Conservation (phyloP, 2,113 vertebrate genomes). For the Crotalus horridus region DNA sequence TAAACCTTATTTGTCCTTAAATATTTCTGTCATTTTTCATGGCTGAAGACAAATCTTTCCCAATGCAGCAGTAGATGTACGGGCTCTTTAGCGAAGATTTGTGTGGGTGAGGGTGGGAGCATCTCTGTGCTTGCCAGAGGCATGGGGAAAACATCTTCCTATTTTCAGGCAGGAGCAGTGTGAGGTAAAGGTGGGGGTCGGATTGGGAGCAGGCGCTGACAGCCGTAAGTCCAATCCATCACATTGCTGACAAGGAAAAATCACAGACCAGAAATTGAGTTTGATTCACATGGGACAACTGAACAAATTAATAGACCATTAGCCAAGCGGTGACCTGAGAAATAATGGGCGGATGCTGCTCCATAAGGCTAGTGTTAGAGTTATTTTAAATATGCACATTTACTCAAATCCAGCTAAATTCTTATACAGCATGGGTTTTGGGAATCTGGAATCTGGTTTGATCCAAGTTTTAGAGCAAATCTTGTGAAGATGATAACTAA, state of each 20-base stretch:
- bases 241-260: conserved; percentile 80
- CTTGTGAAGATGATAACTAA: background rate
- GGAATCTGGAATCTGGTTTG: background rate
- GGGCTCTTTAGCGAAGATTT: background rate
- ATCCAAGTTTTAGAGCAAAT: background rate
- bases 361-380: conserved; percentile 42
- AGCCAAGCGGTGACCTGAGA: conserved; percentile 97
- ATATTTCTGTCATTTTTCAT: conserved; percentile 86
- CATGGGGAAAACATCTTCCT: conserved; percentile 52
- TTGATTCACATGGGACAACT: conserved; percentile 89
- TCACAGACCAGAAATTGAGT: conserved; percentile 86
- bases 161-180: conserved; percentile 65
- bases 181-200: conserved; percentile 48
- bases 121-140: background rate
- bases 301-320: conserved; percentile 99
- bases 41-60: conserved; percentile 73
- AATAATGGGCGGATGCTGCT: conserved; percentile 77
- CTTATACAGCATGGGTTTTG: background rate
- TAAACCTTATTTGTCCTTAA: conserved; percentile 83
- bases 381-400: conserved; percentile 11
- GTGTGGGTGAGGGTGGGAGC: conserved; percentile 6
- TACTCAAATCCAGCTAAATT: background rate
- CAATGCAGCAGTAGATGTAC: conserved; percentile 52
- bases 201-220: conserved; percentile 73
- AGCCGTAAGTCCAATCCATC: conserved; percentile 97